These are phyloP conservation scores for Aethes cnicana DNA, from an alignment of 2,888 invertebrate species.

Conservation along the genomic window DNA sequence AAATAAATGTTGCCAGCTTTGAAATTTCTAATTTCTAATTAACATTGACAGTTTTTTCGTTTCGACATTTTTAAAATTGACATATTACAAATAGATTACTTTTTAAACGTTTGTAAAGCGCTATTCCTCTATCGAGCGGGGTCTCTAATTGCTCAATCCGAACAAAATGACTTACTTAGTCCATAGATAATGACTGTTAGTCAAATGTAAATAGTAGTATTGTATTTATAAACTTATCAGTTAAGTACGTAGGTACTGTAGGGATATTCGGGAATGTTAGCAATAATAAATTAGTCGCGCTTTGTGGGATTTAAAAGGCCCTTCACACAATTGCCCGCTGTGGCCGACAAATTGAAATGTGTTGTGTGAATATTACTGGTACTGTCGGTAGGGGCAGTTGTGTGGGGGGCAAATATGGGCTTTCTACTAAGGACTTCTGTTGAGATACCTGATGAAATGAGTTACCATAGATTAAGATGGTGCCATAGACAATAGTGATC, in stretches of 20 bases:
- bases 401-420: conserved; percentile 9
- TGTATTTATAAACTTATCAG: conserved; percentile 64
- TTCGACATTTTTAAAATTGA: conserved; percentile 21
- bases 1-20: too few relatives aligned
- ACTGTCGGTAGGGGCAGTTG: not conserved
- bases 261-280: conserved; percentile 68
- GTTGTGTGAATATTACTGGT: too few relatives aligned
- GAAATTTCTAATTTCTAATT: conserved; percentile 13
- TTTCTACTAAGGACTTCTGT: conserved; percentile 23
- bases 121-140: conserved; percentile 27
- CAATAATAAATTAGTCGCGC: conserved; percentile 75
- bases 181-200: conserved; percentile 70
- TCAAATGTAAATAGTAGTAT: conserved; percentile 76
- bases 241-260: conserved; percentile 53
- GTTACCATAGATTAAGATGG: conserved; percentile 79
- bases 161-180: conserved; percentile 43
- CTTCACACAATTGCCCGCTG: conserved; percentile 1
- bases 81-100: conserved; percentile 1
- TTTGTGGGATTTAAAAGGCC: conserved; percentile 41
- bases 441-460: conserved; percentile 64
- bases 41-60: conserved; percentile 14
- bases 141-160: conserved; percentile 45
- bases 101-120: conserved; percentile 25
- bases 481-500: conserved; percentile 69
- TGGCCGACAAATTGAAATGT: not conserved